Percentiles rank a stretch among this genome's conserved stretches.
These are phyloP conservation scores for Leucoraja erinaceus DNA, from an alignment of 2,113 vertebrate genomes.

Conservation along the genomic window DNA sequence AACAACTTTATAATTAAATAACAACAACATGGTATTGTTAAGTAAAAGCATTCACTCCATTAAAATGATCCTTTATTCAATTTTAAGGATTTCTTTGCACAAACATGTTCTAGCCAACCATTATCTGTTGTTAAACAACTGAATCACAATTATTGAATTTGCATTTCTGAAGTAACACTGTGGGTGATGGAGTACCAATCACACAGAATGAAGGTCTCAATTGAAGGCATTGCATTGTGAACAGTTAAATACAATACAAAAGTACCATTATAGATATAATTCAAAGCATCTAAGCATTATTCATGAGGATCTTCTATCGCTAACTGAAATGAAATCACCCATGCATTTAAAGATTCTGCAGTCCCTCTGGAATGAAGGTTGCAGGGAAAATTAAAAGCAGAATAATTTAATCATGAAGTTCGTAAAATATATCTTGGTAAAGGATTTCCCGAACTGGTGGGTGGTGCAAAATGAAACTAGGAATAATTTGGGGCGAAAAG, in stretches of 20 bases:
- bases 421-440: background rate
- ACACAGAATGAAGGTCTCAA: background rate
- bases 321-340: background rate
- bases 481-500: background rate
- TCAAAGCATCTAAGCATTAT: conserved; percentile 11
- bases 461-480: background rate
- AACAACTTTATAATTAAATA: background rate
- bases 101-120: background rate
- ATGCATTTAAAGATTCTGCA: background rate
- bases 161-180: background rate
- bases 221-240: background rate
- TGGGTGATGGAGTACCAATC: conserved; percentile 24
- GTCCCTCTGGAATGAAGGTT: background rate
- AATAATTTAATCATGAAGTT: background rate
- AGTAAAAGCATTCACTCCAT: background rate
- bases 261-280: background rate
- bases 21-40: background rate
- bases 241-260: background rate
- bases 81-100: background rate
- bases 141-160: conserved; percentile 12
- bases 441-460: background rate
- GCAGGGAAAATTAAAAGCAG: background rate
- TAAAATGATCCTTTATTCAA: background rate
- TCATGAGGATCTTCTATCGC: background rate
- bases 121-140: conserved; percentile 25